phyloP scores from a whole-genome alignment of 1,140 invertebrate species.

The Atta colombica region DNA sequence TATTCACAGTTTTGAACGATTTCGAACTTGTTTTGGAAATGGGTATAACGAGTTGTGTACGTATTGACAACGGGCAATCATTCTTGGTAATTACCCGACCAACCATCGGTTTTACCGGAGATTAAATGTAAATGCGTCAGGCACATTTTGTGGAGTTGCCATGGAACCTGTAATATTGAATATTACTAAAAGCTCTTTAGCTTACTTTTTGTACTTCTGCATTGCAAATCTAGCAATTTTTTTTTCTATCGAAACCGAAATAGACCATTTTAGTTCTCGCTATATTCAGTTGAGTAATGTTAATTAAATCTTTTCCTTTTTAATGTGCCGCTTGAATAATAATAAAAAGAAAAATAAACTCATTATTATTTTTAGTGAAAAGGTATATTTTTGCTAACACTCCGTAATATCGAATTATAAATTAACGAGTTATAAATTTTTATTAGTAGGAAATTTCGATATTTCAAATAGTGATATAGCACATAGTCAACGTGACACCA shows the following conservation, averaged over 20 bases:
- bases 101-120: constrained; percentile 72
- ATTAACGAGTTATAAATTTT: constrained; percentile 8
- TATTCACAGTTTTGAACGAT: constrained; percentile 36
- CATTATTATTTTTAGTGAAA: not conserved
- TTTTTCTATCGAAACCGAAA: not conserved
- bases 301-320: not conserved
- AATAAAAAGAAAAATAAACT: not conserved
- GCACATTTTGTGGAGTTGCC: constrained; percentile 36
- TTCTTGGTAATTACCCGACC: constrained; percentile 72
- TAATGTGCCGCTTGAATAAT: not conserved
- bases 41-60: not conserved
- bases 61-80: constrained; percentile 69
- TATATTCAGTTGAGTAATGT: not conserved
- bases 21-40: constrained; percentile 62
- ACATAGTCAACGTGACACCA: not conserved
- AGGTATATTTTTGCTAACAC: not conserved
- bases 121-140: constrained; percentile 71
- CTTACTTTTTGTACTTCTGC: constrained; percentile 6
- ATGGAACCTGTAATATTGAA: constrained; percentile 39
- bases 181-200: constrained; percentile 36
- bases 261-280: not conserved
- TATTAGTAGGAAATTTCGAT: not conserved
- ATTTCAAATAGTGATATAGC: not conserved
- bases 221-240: constrained; percentile 7
- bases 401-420: not conserved